Evolutionary conservation across 2,113 vertebrate species (phyloP).

Genomic region (Odontophorus gujanensis): DNA sequence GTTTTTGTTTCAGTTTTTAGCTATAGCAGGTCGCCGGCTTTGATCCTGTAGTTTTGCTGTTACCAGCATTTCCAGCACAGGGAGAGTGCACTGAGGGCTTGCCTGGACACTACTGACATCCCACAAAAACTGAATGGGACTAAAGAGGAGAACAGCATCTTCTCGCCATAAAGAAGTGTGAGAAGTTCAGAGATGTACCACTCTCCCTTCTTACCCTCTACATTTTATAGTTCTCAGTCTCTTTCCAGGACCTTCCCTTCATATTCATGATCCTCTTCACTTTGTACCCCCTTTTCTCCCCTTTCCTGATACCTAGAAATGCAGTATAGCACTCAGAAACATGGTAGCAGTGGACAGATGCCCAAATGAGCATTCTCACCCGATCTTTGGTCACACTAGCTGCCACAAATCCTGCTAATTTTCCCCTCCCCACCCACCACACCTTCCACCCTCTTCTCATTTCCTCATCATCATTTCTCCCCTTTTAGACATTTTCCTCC

Average conservation of each 20-base stretch:
- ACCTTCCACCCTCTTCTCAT: background rate
- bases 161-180: background rate
- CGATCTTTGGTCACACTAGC: background rate
- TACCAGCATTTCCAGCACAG: background rate
- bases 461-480: background rate
- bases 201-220: background rate
- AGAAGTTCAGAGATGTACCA: background rate
- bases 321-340: background rate
- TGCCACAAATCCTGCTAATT: background rate
- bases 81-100: background rate
- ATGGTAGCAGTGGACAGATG: background rate
- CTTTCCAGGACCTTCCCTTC: background rate
- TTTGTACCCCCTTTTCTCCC: background rate
- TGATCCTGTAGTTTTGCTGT: background rate
- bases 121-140: background rate
- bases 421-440: background rate
- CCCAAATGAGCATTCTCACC: background rate
- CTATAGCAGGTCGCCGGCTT: background rate
- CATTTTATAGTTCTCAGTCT: background rate
- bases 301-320: accelerated
- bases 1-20: constrained; percentile 38
- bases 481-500: background rate
- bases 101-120: accelerated
- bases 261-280: accelerated
- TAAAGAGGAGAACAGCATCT: background rate